Conservation (phyloP, 2,888 invertebrate genomes). For the Caenorhabditis imperialis region DNA sequence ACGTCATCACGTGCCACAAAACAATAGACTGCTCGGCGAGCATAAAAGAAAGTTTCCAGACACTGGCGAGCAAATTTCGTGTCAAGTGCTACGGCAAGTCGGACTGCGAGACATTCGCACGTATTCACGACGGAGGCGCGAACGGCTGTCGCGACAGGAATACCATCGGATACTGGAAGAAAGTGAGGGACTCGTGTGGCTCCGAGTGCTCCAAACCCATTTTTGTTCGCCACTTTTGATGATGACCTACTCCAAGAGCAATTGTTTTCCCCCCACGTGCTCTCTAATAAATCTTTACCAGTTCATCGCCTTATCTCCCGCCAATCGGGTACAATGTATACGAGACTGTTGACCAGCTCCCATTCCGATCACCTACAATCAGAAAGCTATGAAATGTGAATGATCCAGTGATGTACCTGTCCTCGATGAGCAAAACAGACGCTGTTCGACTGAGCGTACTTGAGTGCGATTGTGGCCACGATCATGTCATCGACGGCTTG, state of each 20-base stretch:
- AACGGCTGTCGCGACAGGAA: constrained; percentile 72
- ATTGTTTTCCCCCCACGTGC: constrained; percentile 1
- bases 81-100: constrained; percentile 77
- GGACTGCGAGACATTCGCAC: constrained; percentile 76
- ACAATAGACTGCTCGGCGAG: constrained; percentile 31
- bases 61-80: constrained; percentile 71
- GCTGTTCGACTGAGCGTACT: constrained; percentile 98
- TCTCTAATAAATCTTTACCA: constrained; percentile 82
- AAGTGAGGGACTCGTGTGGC: constrained; percentile 60
- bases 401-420: constrained; percentile 78
- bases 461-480: constrained; percentile 94
- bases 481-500: constrained; percentile 90
- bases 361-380: constrained; percentile 83
- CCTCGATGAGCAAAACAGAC: constrained; percentile 96
- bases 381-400: constrained; percentile 1
- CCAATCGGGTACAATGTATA: constrained; percentile 96
- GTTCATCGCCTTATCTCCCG: constrained; percentile 95
- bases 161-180: constrained; percentile 63
- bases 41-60: constrained; percentile 34
- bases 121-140: constrained; percentile 77
- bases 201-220: constrained; percentile 58
- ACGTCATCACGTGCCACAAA: too few relatives aligned
- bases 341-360: constrained; percentile 99
- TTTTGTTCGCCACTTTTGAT: constrained; percentile 49
- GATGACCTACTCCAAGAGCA: constrained; percentile 2